phyloP scores from a whole-genome alignment of 2,888 invertebrate genomes.

The Morpho achilles region DNA sequence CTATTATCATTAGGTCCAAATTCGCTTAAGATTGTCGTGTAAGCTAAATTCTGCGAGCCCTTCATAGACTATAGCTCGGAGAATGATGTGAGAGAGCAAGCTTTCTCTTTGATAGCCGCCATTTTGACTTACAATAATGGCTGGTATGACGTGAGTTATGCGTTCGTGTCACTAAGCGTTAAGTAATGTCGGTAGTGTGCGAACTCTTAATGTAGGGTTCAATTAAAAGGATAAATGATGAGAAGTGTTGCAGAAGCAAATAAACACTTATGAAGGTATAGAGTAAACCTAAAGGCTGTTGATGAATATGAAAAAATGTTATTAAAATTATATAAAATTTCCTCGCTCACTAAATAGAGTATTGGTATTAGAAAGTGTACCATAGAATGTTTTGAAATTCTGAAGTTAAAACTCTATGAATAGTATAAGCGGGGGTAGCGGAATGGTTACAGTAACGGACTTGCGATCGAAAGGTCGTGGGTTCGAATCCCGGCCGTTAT shows the following conservation, averaged over 20 bases:
- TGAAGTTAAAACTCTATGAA: too few relatives aligned
- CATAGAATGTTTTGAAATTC: too few relatives aligned
- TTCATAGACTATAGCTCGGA: slow-evolving; percentile 62
- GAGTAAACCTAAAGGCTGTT: too few relatives aligned
- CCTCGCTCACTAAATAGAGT: too few relatives aligned
- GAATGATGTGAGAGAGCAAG: slow-evolving; percentile 72
- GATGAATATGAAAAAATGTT: too few relatives aligned
- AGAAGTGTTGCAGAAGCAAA: slow-evolving; percentile 20
- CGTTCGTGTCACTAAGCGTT: slow-evolving; percentile 60
- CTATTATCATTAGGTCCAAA: slow-evolving; percentile 30
- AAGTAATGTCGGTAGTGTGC: slow-evolving; percentile 63
- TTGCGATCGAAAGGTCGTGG: too few relatives aligned
- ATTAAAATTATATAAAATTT: too few relatives aligned
- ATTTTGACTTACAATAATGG: slow-evolving; percentile 76
- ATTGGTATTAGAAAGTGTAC: too few relatives aligned
- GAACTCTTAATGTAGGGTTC: slow-evolving; percentile 54
- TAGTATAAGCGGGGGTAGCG: too few relatives aligned
- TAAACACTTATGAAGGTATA: not conserved
- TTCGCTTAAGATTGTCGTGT: slow-evolving; percentile 32
- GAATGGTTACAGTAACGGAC: too few relatives aligned
- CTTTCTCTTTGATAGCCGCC: slow-evolving; percentile 77
- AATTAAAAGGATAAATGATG: slow-evolving; percentile 49
- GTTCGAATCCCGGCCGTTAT: too few relatives aligned
- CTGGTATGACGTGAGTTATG: slow-evolving; percentile 65
- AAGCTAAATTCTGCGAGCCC: slow-evolving; percentile 50